Base-by-base conservation (phyloP, 1,140 invertebrate genomes). In the Hylaeus volcanicus region DNA sequence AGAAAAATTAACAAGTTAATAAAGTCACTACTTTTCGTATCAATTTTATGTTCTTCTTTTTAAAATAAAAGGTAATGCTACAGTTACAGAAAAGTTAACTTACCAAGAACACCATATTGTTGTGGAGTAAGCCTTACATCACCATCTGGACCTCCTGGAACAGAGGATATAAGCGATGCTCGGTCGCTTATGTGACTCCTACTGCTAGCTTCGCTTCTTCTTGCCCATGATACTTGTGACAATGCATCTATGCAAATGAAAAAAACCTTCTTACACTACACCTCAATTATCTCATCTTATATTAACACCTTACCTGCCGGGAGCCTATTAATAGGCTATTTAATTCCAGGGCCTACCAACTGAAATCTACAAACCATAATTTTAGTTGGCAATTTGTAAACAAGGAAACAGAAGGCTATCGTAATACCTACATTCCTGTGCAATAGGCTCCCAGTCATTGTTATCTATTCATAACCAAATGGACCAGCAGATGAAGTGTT, bases 81-180 rank as follows among this genome's bases (percentile, higher is more conserved):
- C 9, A 51, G 11, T 51, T 51, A 9, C 9, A 51, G 39, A 37
- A 9, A 60, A 15, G 56, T 39, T 41, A 12, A 87, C 93, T 93
- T 86, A 93, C 93, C 93, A 15, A 93, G 86, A 15, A 93, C 92
- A n/a, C 93, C 93, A 66, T 93, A 93, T 68, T 93, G 93, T 79
- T 93, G 93, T n/a, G 93, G 92, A n/a, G 92, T 93, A 55, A 93
- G 88, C 79, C 74, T 90, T 51, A 88, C 83, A 79, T 93, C 92
- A 68, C 91, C 91, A 81, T 93, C 91, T 11, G 88, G 79, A 79
- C 89, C 92, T 74, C 90, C 92, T 48, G 91, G 92, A 61, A 92
- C 88, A n/a, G 93, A 93, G 5, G 93, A 93, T 85, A 93, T 92
- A 37, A 93, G 81, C 12, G 92, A 93, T 68, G 87, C 91, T 76